These are phyloP conservation scores for Mesodorylaimus sp. DNA, from an alignment of 2,888 invertebrate species.

Conservation along the genomic window DNA sequence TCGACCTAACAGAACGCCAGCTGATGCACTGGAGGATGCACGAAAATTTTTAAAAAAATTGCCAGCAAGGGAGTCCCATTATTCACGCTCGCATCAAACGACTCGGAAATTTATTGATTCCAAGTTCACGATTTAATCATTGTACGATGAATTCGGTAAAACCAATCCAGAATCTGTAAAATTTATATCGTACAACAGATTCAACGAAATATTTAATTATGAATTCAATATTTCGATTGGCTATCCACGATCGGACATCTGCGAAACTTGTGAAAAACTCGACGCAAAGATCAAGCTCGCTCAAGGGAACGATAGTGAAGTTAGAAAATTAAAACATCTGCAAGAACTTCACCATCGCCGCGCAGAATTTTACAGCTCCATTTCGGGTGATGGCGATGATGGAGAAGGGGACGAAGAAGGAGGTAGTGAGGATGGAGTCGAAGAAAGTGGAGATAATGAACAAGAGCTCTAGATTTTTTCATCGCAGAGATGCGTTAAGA, in stretches of 20 bases:
- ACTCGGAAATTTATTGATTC: not conserved
- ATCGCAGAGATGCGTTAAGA: no score
- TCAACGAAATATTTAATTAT: not conserved
- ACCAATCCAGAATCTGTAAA: not conserved
- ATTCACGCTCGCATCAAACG: not conserved
- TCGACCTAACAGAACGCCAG: not conserved
- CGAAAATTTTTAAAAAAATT: not conserved
- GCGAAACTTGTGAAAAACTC: not conserved
- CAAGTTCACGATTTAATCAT: not conserved
- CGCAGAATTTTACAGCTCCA: no score
- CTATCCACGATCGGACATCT: not conserved
- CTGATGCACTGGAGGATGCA: not conserved
- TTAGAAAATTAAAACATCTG: not conserved
- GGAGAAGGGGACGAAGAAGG: no score
- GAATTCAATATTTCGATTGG: not conserved
- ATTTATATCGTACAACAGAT: not conserved
- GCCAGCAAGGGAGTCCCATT: not conserved
- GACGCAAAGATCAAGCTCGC: not conserved
- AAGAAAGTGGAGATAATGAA: no score
- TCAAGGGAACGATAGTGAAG: not conserved
- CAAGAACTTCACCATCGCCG: not conserved
- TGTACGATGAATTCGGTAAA: not conserved
- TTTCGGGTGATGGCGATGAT: no score
- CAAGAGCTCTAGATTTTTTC: no score
- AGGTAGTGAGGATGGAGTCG: no score